Evolutionary conservation across 2,888 invertebrate genomes (phyloP).

Genomic region (Aporophyla nigra): DNA sequence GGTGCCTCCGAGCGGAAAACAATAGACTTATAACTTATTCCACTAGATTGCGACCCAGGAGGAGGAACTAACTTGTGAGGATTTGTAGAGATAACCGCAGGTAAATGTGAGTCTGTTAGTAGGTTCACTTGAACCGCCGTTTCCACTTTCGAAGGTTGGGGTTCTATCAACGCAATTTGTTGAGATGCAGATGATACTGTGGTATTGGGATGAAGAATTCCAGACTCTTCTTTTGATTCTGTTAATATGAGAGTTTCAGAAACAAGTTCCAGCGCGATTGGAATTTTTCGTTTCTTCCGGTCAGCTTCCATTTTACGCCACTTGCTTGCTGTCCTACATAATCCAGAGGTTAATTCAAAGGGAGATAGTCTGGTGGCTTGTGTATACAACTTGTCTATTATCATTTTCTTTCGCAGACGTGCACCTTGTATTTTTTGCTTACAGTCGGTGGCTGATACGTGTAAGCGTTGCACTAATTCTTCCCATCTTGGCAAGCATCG

Average conservation of each 20-base stretch:
- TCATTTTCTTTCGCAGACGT: conserved; percentile 75
- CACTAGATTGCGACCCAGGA: conserved; percentile 67
- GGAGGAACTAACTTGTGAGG: conserved; percentile 78
- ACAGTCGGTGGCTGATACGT: conserved; percentile 72
- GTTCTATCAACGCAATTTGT: background rate
- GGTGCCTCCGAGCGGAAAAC: conserved; percentile 29
- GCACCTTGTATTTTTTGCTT: conserved; percentile 77
- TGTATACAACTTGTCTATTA: conserved; percentile 80
- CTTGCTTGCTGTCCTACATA: conserved; percentile 78
- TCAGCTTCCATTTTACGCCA: conserved; percentile 73
- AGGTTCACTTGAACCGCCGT: conserved; percentile 43
- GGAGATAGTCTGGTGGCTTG: conserved; percentile 79
- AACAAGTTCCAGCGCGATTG: conserved; percentile 24
- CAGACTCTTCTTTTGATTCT: conserved; percentile 64
- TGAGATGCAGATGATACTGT: conserved; percentile 54
- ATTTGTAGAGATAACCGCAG: conserved; percentile 74
- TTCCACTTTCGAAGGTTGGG: conserved; percentile 49
- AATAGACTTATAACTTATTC: conserved; percentile 61
- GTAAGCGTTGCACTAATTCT: conserved; percentile 75
- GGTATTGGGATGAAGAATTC: conserved; percentile 77
- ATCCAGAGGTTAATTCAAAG: conserved; percentile 78
- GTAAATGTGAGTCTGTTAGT: conserved; percentile 64
- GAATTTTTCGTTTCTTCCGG: conserved; percentile 49
- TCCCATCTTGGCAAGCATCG: conserved; percentile 80
- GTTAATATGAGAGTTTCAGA: conserved; percentile 17